phyloP scores from a whole-genome alignment of 2,797 vertebrate genomes.

The Oreochromis mossambicus region DNA sequence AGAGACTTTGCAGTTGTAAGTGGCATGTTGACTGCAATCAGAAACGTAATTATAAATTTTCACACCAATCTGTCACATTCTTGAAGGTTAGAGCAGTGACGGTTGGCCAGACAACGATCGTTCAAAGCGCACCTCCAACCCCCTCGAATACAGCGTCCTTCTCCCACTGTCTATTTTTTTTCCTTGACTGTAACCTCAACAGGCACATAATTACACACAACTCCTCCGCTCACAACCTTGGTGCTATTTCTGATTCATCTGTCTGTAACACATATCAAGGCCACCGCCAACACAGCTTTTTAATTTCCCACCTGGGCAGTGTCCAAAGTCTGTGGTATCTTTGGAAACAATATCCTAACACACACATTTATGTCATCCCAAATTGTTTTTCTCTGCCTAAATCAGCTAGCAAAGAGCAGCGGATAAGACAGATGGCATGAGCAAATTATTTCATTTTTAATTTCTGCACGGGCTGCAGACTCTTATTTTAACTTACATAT shows the following conservation, averaged over 20 bases:
- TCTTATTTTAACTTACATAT: neutral
- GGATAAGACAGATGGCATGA: neutral
- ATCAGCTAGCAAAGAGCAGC: neutral
- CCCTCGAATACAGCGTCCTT: neutral
- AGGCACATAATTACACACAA: neutral
- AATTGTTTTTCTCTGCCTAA: neutral
- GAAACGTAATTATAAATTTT: conserved; percentile 36
- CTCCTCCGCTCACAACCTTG: neutral
- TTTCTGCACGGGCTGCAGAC: neutral
- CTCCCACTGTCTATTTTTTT: neutral
- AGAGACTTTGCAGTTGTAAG: conserved; percentile 2
- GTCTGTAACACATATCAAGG: neutral
- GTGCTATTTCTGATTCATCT: neutral
- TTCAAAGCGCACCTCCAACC: neutral
- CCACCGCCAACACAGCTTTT: neutral
- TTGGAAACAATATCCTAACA: neutral
- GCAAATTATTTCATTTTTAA: neutral
- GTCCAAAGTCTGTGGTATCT: neutral
- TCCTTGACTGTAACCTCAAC: neutral
- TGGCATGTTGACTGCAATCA: conserved; percentile 34
- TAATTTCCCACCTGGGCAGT: neutral
- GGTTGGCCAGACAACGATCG: neutral
- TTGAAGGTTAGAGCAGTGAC: conserved; percentile 5
- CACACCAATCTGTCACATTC: conserved; percentile 14
- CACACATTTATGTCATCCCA: neutral